A percentile compares a stretch with the other conserved stretches of the same genome.
phyloP scores from a whole-genome alignment of 23 tunicate genomes.

The Phallusia fumigata region DNA sequence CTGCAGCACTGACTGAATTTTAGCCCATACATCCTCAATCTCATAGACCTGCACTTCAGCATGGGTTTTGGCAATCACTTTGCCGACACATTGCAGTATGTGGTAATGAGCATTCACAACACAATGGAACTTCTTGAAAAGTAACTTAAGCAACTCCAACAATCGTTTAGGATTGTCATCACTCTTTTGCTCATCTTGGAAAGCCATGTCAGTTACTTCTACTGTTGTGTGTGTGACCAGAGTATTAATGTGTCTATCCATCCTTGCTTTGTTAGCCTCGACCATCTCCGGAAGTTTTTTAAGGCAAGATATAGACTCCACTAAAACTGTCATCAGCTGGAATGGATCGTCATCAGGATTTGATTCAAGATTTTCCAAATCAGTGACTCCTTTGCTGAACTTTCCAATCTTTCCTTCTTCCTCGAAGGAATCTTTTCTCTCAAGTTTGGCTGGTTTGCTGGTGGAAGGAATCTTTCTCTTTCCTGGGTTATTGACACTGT shows the following conservation, averaged over 20 bases:
- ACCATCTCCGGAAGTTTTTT: constrained; percentile 65
- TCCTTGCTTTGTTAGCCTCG: constrained; percentile 65
- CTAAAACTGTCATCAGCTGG: constrained; percentile 69
- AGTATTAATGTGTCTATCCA: constrained; percentile 86
- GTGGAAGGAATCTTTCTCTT: neutral
- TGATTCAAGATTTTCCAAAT: constrained; percentile 55
- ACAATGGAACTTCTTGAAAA: constrained; percentile 81
- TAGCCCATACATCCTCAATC: constrained; percentile 91
- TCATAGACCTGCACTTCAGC: constrained; percentile 45
- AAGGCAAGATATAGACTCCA: constrained; percentile 60
- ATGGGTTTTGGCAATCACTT: neutral
- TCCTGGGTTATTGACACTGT: constrained; percentile 24
- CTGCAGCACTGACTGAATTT: constrained; percentile 87
- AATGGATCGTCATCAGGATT: constrained; percentile 71
- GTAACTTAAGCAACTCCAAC: constrained; percentile 58
- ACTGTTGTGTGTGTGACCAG: constrained; percentile 88
- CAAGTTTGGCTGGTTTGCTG: neutral
- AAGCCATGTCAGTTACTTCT: constrained; percentile 77
- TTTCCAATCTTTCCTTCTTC: constrained; percentile 45
- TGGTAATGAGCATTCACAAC: constrained; percentile 75
- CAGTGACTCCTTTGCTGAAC: constrained; percentile 33
- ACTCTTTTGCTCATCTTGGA: constrained; percentile 54
- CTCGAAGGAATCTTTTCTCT: constrained; percentile 23
- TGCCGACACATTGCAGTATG: constrained; percentile 33
- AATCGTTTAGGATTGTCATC: constrained; percentile 75